Percentiles rank a stretch among this genome's conserved stretches.
Conservation (phyloP, 2,888 invertebrate species). For the Temnothorax rugatulus region DNA sequence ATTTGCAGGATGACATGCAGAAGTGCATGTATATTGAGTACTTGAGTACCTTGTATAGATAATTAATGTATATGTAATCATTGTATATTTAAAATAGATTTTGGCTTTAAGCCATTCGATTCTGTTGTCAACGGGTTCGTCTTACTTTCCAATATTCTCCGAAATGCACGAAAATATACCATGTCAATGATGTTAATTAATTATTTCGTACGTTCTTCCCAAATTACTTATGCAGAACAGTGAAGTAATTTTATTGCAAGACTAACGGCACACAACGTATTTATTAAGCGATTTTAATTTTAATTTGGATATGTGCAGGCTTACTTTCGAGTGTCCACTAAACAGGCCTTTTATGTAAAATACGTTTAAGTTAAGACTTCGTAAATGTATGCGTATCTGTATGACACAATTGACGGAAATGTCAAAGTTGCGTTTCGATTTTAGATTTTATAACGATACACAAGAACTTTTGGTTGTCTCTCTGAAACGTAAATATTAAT, state of each 20-base stretch:
- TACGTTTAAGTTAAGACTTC: constrained; percentile 65
- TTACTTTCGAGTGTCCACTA: constrained; percentile 76
- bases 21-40: constrained; percentile 32
- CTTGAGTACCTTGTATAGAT: constrained; percentile 55
- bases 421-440: constrained; percentile 76
- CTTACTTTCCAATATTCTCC: constrained; percentile 18
- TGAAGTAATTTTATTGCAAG: constrained; percentile 13
- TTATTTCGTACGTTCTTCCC: background rate
- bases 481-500: constrained; percentile 70
- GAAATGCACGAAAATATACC: constrained; percentile 19
- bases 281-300: constrained; percentile 27
- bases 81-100: constrained; percentile 60
- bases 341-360: constrained; percentile 75
- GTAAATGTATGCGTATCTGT: constrained; percentile 55
- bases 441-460: constrained; percentile 79
- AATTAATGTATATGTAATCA: constrained; percentile 56
- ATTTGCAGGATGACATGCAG: constrained; percentile 35
- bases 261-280: background rate
- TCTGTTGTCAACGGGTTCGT: constrained; percentile 26
- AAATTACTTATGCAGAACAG: background rate
- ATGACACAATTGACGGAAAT: constrained; percentile 65
- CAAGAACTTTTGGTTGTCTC: constrained; percentile 74
- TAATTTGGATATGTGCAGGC: constrained; percentile 74
- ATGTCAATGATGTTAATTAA: background rate
- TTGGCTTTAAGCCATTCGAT: constrained; percentile 22